These are phyloP conservation scores for Murina feae DNA, from an alignment of 2,113 vertebrate species.

Conservation along the genomic window DNA sequence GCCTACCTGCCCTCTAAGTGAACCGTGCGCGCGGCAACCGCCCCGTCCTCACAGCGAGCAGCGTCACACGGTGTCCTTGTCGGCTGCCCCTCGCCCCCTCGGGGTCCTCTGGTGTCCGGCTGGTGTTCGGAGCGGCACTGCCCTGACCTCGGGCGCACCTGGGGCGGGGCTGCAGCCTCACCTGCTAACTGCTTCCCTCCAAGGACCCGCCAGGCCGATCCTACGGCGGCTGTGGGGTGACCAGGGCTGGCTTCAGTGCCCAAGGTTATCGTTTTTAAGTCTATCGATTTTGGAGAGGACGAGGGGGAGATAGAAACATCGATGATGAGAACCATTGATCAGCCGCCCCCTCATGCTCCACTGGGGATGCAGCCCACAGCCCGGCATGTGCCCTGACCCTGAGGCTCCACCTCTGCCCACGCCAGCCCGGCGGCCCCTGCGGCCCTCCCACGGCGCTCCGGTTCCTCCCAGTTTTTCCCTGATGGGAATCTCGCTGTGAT, in stretches of 20 bases:
- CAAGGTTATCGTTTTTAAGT: no score
- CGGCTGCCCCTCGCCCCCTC: neutral
- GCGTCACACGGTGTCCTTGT: neutral
- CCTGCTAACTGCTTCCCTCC: rapidly evolving
- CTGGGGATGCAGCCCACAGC: no score
- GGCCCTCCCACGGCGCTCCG: rapidly evolving
- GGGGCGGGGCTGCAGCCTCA: no score
- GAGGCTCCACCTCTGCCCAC: no score
- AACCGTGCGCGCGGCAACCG: neutral
- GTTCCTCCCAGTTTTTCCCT: neutral
- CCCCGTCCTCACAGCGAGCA: no score
- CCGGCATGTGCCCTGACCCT: no score
- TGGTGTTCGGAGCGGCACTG: neutral
- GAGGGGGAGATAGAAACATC: no score
- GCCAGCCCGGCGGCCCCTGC: no score
- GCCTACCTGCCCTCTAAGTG: neutral
- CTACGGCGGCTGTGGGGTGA: rapidly evolving
- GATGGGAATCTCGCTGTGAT: neutral
- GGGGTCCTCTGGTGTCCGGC: neutral
- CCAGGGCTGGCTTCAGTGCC: rapidly evolving
- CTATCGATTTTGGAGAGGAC: no score
- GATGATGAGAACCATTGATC: no score
- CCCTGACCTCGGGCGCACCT: no score
- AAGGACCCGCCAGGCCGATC: neutral
- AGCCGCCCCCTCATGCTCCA: no score